These are phyloP conservation scores for Hepsetus odoe DNA, from an alignment of 2,113 vertebrate genomes.

Conservation along the genomic window DNA sequence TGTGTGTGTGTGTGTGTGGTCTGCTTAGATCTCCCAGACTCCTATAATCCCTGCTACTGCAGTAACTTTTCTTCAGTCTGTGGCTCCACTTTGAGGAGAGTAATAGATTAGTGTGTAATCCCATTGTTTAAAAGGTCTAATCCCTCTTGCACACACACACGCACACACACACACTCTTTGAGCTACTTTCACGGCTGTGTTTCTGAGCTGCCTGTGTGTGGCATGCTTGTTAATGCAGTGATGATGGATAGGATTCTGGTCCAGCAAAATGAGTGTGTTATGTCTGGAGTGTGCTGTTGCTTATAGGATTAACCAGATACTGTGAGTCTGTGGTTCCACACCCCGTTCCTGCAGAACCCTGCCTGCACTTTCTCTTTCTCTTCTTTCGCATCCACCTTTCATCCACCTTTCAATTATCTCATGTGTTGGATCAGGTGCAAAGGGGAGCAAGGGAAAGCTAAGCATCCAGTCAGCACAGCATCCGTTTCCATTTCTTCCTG, in stretches of 20 bases:
- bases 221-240: background rate
- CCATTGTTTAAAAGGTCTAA: slow-evolving; percentile 36
- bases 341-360: no score
- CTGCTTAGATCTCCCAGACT: background rate
- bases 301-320: background rate
- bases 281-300: background rate
- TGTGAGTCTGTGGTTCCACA: no score
- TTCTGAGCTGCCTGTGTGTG: slow-evolving; percentile 6
- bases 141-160: background rate
- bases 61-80: no score
- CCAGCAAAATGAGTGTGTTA: slow-evolving; percentile 5
- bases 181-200: background rate
- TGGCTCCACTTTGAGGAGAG: background rate
- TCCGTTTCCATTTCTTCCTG: no score
- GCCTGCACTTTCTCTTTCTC: no score
- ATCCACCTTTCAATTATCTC: no score
- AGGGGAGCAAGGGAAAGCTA: no score
- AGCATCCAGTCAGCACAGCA: no score
- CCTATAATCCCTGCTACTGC: background rate
- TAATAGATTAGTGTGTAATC: slow-evolving; percentile 29
- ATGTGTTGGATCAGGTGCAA: no score
- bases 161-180: background rate
- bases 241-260: no score
- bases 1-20: slow-evolving; percentile 5
- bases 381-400: no score